Percentiles rank a stretch among this genome's conserved stretches.
phyloP scores from a whole-genome alignment of 1,140 invertebrate genomes.

The Drosophila nannoptera region DNA sequence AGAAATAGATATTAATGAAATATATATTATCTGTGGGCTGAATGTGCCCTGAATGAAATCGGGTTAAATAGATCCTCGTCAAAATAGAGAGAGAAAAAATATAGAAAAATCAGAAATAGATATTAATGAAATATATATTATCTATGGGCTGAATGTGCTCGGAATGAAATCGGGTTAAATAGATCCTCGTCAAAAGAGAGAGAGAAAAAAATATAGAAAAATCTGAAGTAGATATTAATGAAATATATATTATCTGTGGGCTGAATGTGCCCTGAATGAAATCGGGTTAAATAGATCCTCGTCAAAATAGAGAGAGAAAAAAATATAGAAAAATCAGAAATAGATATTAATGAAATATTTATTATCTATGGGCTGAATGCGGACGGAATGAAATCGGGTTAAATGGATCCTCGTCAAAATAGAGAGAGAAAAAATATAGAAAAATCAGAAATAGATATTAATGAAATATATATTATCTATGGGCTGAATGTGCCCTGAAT shows the following conservation, averaged over 20 bases:
- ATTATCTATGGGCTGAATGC: too few species aligned
- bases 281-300: slow-evolving; percentile 12
- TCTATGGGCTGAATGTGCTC: slow-evolving; percentile 12
- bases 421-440: too few species aligned
- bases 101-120: slow-evolving; percentile 5
- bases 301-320: not conserved
- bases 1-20: slow-evolving; percentile 60
- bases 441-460: too few species aligned
- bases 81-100: too few species aligned
- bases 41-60: slow-evolving; percentile 15
- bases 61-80: slow-evolving; percentile 12
- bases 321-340: too few species aligned
- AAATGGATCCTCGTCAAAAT: too few species aligned
- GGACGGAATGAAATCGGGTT: too few species aligned
- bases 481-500: too few species aligned
- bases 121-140: slow-evolving; percentile 73
- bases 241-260: slow-evolving; percentile 36
- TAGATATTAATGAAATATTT: too few species aligned
- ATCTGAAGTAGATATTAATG: slow-evolving; percentile 62
- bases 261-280: slow-evolving; percentile 14
- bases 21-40: slow-evolving; percentile 20
- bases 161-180: slow-evolving; percentile 18
- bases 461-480: too few species aligned
- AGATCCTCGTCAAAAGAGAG: not conserved
- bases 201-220: too few species aligned